Evolutionary conservation across 2,113 vertebrate species (phyloP).

Genomic region (Notarius quadriscutis): DNA sequence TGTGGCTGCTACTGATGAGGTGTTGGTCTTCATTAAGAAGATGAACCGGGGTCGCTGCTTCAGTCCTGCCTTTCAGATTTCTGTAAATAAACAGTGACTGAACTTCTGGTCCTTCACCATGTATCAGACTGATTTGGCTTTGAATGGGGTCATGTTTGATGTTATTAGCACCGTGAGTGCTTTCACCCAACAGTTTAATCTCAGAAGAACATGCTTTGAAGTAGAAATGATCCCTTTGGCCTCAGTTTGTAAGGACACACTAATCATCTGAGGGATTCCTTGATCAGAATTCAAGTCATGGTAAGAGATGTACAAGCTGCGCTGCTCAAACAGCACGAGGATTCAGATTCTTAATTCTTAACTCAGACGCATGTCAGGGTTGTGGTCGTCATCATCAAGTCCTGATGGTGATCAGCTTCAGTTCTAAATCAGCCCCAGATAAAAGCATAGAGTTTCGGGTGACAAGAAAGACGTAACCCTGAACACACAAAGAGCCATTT

Average conservation of each 20-base stretch:
- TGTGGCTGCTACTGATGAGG: not conserved
- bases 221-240: not conserved
- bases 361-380: constrained; percentile 11
- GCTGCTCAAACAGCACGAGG: not conserved
- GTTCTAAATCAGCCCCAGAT: not conserved
- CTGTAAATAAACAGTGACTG: not conserved
- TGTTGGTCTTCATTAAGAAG: constrained; percentile 10
- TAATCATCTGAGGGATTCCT: not conserved
- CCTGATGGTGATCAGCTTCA: not conserved
- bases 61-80: not conserved
- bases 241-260: not conserved
- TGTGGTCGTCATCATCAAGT: not conserved
- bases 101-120: not conserved
- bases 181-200: not conserved
- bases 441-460: not conserved
- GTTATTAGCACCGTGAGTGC: not conserved
- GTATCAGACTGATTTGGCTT: not conserved
- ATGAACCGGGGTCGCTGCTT: not conserved
- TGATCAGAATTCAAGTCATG: constrained; percentile 3
- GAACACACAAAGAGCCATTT: not conserved
- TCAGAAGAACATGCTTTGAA: not conserved
- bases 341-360: not conserved
- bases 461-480: not conserved
- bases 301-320: not conserved
- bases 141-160: not conserved